Percentiles rank a stretch among this genome's conserved stretches.
Evolutionary conservation across 2,888 invertebrate genomes (phyloP).

Genomic region (Catocala fraxini): DNA sequence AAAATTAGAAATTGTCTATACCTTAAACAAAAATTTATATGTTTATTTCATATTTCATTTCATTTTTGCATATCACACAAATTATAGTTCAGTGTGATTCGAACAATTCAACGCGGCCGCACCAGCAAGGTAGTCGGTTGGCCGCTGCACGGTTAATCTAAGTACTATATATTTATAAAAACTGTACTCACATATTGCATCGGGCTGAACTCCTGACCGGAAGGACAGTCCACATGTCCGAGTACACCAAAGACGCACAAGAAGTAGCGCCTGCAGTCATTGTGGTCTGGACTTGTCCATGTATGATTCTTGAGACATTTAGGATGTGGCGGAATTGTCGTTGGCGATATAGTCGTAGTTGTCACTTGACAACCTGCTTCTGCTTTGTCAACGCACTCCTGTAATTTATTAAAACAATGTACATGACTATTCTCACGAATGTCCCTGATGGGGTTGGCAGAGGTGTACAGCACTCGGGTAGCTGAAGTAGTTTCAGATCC

Average conservation of each 20-base stretch:
- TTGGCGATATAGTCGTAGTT: not conserved
- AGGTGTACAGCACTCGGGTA: not conserved
- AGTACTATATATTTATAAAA: too few relatives aligned
- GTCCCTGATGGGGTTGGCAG: not conserved
- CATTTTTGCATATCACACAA: too few relatives aligned
- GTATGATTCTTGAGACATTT: not conserved
- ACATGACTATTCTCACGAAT: too few relatives aligned
- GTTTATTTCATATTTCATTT: too few relatives aligned
- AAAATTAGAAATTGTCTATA: too few relatives aligned
- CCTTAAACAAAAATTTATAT: not conserved
- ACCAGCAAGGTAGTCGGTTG: too few relatives aligned
- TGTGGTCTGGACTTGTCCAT: not conserved
- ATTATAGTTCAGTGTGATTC: too few relatives aligned
- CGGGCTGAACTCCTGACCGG: not conserved
- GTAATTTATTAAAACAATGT: too few relatives aligned
- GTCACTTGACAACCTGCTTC: not conserved
- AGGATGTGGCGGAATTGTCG: not conserved
- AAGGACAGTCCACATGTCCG: not conserved
- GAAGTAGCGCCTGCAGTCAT: not conserved
- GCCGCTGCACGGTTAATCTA: too few relatives aligned
- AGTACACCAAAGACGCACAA: not conserved
- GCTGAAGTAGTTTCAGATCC: too few relatives aligned
- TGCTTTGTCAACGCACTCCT: too few relatives aligned
- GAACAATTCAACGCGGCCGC: too few relatives aligned
- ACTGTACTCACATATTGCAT: not conserved